Percentiles rank a stretch among this genome's conserved stretches.
phyloP scores from a whole-genome alignment of 2,113 vertebrate species.

The Bostrychus sinensis region DNA sequence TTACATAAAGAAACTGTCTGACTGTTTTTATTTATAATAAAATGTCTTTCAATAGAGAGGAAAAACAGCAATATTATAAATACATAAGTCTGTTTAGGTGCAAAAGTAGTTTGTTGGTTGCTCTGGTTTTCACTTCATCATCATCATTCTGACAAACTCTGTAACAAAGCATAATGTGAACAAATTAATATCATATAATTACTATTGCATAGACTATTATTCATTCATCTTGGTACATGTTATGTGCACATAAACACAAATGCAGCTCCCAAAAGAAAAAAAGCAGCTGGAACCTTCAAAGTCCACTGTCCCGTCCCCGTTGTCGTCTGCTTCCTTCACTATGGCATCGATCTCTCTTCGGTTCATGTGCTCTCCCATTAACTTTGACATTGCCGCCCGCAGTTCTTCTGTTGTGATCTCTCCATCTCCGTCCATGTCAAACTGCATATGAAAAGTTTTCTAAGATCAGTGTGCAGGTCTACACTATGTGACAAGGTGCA shows the following conservation, averaged over 20 bases:
- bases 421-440: conserved; percentile 86
- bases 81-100: conserved; percentile 7
- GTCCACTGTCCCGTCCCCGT: conserved; percentile 87
- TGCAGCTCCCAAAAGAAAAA: background rate
- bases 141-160: conserved; percentile 82
- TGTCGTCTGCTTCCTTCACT: conserved; percentile 84
- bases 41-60: background rate
- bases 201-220: background rate
- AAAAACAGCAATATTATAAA: background rate
- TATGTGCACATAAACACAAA: background rate
- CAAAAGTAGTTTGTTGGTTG: conserved; percentile 2
- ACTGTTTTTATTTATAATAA: background rate
- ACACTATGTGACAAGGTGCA: background rate
- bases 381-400: conserved; percentile 81
- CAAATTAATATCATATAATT: background rate
- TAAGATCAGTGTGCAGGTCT: background rate
- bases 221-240: background rate
- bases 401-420: conserved; percentile 85
- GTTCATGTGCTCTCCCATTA: conserved; percentile 84
- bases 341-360: conserved; percentile 81
- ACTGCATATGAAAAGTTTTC: conserved; percentile 64
- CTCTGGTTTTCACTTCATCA: conserved; percentile 54
- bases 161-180: conserved; percentile 14
- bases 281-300: conserved; percentile 82
- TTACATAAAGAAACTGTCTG: background rate